phyloP scores from a whole-genome alignment of 35 echinoderm and acorn worm species.

The Heliocidaris tuberculata region DNA sequence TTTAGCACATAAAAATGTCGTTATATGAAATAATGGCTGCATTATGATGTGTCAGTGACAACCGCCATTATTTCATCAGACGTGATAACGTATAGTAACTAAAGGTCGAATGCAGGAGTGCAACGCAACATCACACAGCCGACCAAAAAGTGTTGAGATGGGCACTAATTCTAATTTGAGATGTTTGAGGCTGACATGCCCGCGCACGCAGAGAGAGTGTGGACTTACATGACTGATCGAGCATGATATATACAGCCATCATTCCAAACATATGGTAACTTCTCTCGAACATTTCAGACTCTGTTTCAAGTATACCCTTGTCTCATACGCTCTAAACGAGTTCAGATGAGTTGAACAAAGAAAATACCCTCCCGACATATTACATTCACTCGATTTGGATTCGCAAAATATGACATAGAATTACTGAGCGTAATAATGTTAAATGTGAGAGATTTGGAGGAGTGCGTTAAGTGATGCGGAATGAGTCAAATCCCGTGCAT shows the following conservation, averaged over 20 bases:
- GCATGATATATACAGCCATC: not conserved
- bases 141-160: not conserved
- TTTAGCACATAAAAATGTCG: too few species aligned
- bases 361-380: not conserved
- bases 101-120: not conserved
- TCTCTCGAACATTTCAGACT: not conserved
- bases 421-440: not conserved
- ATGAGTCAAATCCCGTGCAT: not conserved
- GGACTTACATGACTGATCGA: not conserved
- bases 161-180: not conserved
- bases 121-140: not conserved
- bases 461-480: not conserved
- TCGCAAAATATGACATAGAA: not conserved
- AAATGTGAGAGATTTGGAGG: not conserved
- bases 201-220: not conserved
- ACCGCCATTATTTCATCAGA: not conserved
- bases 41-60: not conserved
- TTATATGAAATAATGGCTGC: not conserved
- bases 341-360: not conserved
- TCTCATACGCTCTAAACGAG: not conserved
- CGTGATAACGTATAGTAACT: not conserved
- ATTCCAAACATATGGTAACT: not conserved
- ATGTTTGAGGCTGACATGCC: not conserved
- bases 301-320: not conserved
- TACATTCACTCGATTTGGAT: not conserved